phyloP scores from a whole-genome alignment of 2,888 invertebrate species.

The Meloe dianella region DNA sequence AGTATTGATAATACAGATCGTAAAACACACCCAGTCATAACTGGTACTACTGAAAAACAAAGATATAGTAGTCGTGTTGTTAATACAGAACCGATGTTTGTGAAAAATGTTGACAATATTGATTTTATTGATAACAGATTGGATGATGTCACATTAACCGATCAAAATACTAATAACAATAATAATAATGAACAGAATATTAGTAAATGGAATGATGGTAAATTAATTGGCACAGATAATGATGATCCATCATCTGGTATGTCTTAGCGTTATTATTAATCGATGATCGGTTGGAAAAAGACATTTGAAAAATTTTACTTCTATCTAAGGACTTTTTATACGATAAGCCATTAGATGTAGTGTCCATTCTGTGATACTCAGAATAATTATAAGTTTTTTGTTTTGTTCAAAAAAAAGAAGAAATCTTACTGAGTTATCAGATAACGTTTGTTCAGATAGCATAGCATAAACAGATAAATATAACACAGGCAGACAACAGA shows the following conservation, averaged over 20 bases:
- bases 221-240: conserved; percentile 49
- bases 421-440: background rate
- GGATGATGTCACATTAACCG: conserved; percentile 32
- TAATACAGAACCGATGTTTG: conserved; percentile 59
- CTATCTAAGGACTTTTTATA: conserved; percentile 58
- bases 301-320: conserved; percentile 41
- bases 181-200: conserved; percentile 34
- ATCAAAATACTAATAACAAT: conserved; percentile 29
- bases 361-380: conserved; percentile 62
- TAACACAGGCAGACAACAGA: background rate
- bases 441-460: background rate
- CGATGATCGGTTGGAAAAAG: conserved; percentile 13
- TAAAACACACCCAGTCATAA: conserved; percentile 55
- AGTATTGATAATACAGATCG: conserved; percentile 56
- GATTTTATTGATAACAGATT: conserved; percentile 42
- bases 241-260: conserved; percentile 61
- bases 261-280: conserved; percentile 54
- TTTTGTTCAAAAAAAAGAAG: conserved; percentile 41
- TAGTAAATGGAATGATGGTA: conserved; percentile 37
- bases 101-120: conserved; percentile 54
- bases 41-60: conserved; percentile 57
- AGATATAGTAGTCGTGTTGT: conserved; percentile 58
- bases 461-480: background rate
- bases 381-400: conserved; percentile 54
- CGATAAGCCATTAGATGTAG: conserved; percentile 60